Evolutionary conservation across 2,888 invertebrate species (phyloP).

Genomic region (Eilema sororculum): DNA sequence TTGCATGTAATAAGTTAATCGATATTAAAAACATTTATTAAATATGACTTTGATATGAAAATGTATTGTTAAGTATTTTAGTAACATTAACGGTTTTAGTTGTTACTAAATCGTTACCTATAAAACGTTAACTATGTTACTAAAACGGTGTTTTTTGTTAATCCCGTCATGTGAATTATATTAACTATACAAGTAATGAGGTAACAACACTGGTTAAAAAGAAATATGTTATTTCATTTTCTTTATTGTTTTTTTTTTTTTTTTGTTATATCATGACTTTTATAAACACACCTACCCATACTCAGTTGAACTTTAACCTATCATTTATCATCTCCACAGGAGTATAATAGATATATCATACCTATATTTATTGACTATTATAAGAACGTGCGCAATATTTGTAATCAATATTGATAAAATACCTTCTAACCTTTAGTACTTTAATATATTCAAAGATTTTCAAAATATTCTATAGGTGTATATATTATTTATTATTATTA

Average conservation of each 20-base stretch:
- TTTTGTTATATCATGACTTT: background rate
- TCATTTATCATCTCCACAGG: slow-evolving; percentile 2
- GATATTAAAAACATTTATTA: too few relatives aligned
- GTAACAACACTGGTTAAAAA: background rate
- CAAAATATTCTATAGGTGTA: background rate
- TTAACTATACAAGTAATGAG: background rate
- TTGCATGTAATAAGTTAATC: background rate
- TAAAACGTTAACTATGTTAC: too few relatives aligned
- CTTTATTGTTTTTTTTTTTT: background rate
- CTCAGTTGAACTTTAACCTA: background rate
- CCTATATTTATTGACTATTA: background rate
- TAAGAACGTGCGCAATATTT: background rate
- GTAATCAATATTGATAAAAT: background rate
- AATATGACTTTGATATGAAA: too few relatives aligned
- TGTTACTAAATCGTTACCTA: too few relatives aligned
- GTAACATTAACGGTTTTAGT: too few relatives aligned
- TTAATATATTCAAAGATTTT: background rate
- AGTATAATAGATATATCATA: background rate
- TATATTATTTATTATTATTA: background rate
- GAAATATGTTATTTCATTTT: background rate
- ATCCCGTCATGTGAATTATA: too few relatives aligned
- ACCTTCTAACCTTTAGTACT: background rate
- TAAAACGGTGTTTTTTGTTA: too few relatives aligned
- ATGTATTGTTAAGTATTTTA: too few relatives aligned
- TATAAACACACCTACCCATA: background rate